These are phyloP conservation scores for Burhinus bistriatus DNA, from an alignment of 2,113 vertebrate species.

Conservation along the genomic window DNA sequence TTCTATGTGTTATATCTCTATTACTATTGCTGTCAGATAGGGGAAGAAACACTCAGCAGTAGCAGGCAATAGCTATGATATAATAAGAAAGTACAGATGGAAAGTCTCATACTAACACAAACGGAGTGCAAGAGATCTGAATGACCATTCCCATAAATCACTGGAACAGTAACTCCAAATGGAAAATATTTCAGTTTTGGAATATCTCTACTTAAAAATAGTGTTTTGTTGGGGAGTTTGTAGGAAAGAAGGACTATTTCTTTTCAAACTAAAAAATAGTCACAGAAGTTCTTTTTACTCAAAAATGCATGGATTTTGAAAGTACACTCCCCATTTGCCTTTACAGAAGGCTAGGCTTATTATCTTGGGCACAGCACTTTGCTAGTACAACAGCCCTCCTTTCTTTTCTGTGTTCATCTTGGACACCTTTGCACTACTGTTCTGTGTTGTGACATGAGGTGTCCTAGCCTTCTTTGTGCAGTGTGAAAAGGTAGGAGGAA, in stretches of 20 bases:
- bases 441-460: neutral
- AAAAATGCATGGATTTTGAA: neutral
- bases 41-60: neutral
- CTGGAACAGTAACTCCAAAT: neutral
- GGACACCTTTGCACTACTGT: neutral
- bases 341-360: neutral
- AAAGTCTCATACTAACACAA: neutral
- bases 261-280: neutral
- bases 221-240: neutral
- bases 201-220: neutral
- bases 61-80: neutral
- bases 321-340: rapidly evolving
- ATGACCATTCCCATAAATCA: neutral
- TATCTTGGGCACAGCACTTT: neutral
- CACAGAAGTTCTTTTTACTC: neutral
- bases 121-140: neutral
- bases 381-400: neutral
- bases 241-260: neutral
- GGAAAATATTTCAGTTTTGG: neutral
- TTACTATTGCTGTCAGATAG: neutral
- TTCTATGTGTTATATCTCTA: neutral
- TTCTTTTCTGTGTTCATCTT: neutral
- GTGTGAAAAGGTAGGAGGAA: neutral
- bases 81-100: neutral
- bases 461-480: neutral